These are phyloP conservation scores for Acheta domesticus DNA, from an alignment of 2,888 invertebrate genomes.

Conservation along the genomic window DNA sequence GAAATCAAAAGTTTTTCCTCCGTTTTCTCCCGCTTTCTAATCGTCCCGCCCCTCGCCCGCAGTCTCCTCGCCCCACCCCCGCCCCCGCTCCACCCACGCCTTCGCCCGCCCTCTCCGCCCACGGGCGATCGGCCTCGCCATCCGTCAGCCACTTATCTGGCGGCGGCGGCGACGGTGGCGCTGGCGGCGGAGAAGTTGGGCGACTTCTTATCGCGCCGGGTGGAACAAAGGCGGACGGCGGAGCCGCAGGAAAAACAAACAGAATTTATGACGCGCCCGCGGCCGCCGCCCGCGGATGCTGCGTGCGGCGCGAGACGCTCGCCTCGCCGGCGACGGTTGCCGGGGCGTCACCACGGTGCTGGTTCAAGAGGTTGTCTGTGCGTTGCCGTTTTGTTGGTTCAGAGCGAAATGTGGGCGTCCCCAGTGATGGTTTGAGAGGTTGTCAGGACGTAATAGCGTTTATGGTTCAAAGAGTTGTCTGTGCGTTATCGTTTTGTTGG, in stretches of 20 bases:
- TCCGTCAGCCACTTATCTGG: constrained; percentile 6
- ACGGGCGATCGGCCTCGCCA: neutral
- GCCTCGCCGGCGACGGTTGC: no score
- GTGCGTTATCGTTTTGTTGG: no score
- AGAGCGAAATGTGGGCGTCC: no score
- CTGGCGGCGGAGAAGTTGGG: neutral
- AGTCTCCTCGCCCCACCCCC: neutral
- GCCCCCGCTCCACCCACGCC: neutral
- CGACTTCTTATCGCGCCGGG: neutral
- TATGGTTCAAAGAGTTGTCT: no score
- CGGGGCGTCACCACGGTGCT: no score
- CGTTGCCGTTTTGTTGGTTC: no score
- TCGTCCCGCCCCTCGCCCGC: neutral
- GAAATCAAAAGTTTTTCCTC: constrained; percentile 1
- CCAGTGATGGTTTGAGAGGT: no score
- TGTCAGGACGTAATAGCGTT: no score
- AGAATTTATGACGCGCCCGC: constrained; percentile 18
- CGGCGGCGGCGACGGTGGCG: neutral
- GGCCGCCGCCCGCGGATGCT: neutral
- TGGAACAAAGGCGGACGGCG: neutral
- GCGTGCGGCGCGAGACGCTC: neutral
- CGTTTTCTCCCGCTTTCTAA: neutral
- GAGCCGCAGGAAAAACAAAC: constrained; percentile 18
- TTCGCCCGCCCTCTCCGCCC: neutral
- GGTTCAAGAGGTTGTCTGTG: no score